phyloP scores from a whole-genome alignment of 2,888 invertebrate genomes.

The Hypercompe scribonia region DNA sequence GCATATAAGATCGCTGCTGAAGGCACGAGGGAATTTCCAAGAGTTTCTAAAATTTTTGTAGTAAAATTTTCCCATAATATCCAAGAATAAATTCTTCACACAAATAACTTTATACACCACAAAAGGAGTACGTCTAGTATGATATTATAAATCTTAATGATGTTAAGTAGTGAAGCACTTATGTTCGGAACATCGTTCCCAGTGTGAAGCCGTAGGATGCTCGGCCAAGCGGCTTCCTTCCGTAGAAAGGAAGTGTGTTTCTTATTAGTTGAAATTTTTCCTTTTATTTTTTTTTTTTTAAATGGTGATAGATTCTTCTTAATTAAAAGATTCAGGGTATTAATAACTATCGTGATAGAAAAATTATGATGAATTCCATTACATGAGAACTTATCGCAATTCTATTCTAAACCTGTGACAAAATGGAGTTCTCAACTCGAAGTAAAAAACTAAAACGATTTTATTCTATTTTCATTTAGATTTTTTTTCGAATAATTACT shows the following conservation, averaged over 20 bases:
- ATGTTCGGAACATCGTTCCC: slow-evolving; percentile 1
- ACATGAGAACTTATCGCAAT: no score
- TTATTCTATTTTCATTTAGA: no score
- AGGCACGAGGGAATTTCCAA: neutral
- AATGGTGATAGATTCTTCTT: neutral
- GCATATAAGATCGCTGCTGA: neutral
- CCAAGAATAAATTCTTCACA: neutral
- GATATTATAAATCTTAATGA: slow-evolving; percentile 13
- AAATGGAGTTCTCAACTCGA: no score
- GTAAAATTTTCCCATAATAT: neutral
- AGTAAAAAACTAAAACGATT: no score
- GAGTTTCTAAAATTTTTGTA: neutral
- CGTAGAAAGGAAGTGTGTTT: neutral
- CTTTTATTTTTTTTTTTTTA: no score
- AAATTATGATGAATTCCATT: neutral
- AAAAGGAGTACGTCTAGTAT: slow-evolving; percentile 10
- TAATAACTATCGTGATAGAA: neutral
- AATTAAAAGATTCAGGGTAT: neutral
- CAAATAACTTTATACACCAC: slow-evolving; percentile 3
- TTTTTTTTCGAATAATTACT: no score
- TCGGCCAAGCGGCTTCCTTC: neutral
- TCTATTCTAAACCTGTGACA: no score
- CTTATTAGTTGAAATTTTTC: neutral
- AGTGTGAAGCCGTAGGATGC: neutral
- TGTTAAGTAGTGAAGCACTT: slow-evolving; percentile 8